phyloP scores from a whole-genome alignment of 64 coral and sea anemone species.

The Cladopsammia gracilis region DNA sequence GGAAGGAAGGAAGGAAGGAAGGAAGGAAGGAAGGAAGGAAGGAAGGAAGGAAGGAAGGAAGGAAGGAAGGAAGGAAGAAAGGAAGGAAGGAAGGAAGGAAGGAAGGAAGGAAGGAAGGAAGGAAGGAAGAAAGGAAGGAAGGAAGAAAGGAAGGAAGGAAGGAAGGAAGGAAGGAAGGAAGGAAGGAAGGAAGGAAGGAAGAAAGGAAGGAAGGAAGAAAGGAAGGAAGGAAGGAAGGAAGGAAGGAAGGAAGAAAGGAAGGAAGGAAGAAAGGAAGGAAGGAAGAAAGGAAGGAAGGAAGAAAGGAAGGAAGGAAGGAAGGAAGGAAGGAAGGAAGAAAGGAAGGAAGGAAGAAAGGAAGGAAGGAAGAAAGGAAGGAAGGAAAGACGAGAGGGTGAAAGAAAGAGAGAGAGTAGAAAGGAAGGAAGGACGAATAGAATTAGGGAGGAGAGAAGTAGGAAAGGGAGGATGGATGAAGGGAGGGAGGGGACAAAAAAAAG shows the following conservation, averaged over 20 bases:
- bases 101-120: background rate
- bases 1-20: background rate
- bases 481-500: no score
- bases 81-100: constrained; percentile 1
- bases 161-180: background rate
- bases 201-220: background rate
- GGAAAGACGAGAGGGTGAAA: no score
- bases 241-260: background rate
- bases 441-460: no score
- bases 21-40: background rate
- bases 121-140: background rate
- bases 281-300: background rate
- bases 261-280: background rate
- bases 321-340: background rate
- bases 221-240: background rate
- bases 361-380: no score
- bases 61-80: background rate
- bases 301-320: background rate
- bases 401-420: no score
- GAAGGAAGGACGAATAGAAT: no score
- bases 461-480: no score
- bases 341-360: no score
- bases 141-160: background rate
- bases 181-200: background rate
- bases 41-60: background rate